Percentiles rank a stretch among this genome's conserved stretches.
Conservation (phyloP, 1,140 invertebrate genomes). For the Gonatopus flavifemur region DNA sequence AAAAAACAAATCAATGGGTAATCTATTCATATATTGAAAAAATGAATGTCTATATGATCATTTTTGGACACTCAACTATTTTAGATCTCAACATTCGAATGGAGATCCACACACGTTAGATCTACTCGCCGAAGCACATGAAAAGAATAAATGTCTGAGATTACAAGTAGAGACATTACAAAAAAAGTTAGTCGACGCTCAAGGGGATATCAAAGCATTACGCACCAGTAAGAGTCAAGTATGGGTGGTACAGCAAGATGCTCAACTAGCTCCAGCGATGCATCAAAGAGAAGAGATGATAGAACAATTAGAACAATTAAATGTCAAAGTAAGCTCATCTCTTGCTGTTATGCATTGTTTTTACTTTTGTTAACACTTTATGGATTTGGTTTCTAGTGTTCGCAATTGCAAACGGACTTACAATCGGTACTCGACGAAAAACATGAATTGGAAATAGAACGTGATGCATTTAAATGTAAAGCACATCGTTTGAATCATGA, state of each 20-base stretch:
- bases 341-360: background rate
- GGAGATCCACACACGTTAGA: slow-evolving; percentile 30
- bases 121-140: slow-evolving; percentile 62
- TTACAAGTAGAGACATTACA: slow-evolving; percentile 71
- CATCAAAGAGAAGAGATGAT: slow-evolving; percentile 70
- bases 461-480: slow-evolving; percentile 85
- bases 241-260: slow-evolving; percentile 31
- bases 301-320: slow-evolving; percentile 68
- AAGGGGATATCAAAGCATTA: slow-evolving; percentile 72
- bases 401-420: slow-evolving; percentile 73
- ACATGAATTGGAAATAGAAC: slow-evolving; percentile 77
- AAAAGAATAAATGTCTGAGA: slow-evolving; percentile 68
- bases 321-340: slow-evolving; percentile 60
- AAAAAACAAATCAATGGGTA: slow-evolving; percentile 52
- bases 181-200: slow-evolving; percentile 71
- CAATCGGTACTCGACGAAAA: slow-evolving; percentile 82
- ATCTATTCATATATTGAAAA: background rate
- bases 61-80: background rate
- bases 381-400: slow-evolving; percentile 54
- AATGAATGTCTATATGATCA: background rate
- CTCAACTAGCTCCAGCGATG: slow-evolving; percentile 46
- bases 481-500: slow-evolving; percentile 81
- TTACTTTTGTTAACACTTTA: slow-evolving; percentile 6
- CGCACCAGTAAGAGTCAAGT: slow-evolving; percentile 47
- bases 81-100: background rate